These are phyloP conservation scores for Omphaloscelis lunosa DNA, from an alignment of 2,888 invertebrate genomes.

Conservation along the genomic window DNA sequence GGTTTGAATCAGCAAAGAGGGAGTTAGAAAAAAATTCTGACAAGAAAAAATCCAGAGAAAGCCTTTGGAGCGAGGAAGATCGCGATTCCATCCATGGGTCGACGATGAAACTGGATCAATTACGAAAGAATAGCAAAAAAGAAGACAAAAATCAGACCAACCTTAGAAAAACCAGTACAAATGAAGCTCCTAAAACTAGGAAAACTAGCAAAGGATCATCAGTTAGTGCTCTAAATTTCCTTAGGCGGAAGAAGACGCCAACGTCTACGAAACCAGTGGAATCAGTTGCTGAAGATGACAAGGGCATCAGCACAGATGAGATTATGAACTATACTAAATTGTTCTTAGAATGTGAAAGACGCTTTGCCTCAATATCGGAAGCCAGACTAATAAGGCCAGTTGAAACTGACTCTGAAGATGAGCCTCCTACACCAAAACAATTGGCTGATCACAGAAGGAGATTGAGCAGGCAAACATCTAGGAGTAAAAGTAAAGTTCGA, in stretches of 20 bases:
- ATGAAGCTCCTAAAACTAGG: conserved; percentile 82
- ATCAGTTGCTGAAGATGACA: conserved; percentile 83
- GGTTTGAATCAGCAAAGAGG: conserved; percentile 84
- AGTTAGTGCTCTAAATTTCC: conserved; percentile 85
- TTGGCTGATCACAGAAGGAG: conserved; percentile 84
- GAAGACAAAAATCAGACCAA: conserved; percentile 81
- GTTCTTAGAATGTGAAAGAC: conserved; percentile 86
- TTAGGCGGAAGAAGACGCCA: conserved; percentile 86
- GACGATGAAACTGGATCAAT: conserved; percentile 80
- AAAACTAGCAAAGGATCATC: conserved; percentile 87
- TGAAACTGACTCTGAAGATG: conserved; percentile 86
- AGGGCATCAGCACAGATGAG: conserved; percentile 79
- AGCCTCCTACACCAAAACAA: conserved; percentile 80
- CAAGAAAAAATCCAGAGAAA: conserved; percentile 87
- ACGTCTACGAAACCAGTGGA: conserved; percentile 83
- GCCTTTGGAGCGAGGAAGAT: conserved; percentile 89
- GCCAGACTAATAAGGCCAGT: conserved; percentile 71
- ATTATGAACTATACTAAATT: conserved; percentile 82
- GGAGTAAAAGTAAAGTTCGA: conserved; percentile 87
- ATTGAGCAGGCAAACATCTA: conserved; percentile 86
- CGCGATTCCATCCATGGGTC: conserved; percentile 86
- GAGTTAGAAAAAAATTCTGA: conserved; percentile 84
- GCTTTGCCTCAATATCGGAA: conserved; percentile 77
- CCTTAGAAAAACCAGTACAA: conserved; percentile 81
- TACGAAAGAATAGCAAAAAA: conserved; percentile 85